Base-by-base conservation (phyloP, 1,140 invertebrate genomes). In the Brachionus rubens region DNA sequence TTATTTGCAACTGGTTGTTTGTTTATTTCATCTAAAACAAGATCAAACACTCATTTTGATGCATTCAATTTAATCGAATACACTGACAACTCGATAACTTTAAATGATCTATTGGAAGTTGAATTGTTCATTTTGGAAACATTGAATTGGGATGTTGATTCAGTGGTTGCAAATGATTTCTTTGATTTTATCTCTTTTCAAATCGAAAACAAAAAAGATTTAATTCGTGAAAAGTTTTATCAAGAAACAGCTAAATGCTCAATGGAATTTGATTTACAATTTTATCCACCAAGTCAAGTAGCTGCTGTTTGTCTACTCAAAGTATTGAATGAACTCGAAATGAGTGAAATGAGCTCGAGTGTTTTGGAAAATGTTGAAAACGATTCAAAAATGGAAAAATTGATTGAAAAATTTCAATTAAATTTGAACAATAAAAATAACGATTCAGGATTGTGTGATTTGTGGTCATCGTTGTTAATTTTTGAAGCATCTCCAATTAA, bases 1-100 rank as follows among this genome's bases (percentile, higher is more conserved):
- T 59, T 59, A 33, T 59, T 59, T 59, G 54, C 54, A 14, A 59
- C 54, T 30, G 54, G 28, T 36, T 59, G 54, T 21, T 33, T 59
- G 9, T 59, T 59, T 36, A 7, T 59, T 10, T 59, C 54, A 21
- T 59, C 54, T 33, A 59, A 59, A 59, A 16, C 36, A 19, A 59
- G 36, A 59, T 59, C 54, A 21, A 33, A 59, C 1, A 19, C 28
- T 36, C 33, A 59, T 16, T 59, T 59, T n/a, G 36, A 19, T 59
- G 54, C 54, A 9, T 36, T 36, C 9, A 36, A 9, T 59, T 30
- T 59, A 59, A 59, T 59, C 36, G 54, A 59, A 59, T 59, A 59
- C 54, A 59, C 54, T 33, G 54, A 59, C 54, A 59, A 59, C 19
- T 59, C 54, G 36, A 59, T 59, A 16, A 33, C 28, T 36, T 16